Percentiles rank a stretch among this genome's conserved stretches.
Conservation (phyloP, 2,113 vertebrate species). For the Orientallactaga bullata region DNA sequence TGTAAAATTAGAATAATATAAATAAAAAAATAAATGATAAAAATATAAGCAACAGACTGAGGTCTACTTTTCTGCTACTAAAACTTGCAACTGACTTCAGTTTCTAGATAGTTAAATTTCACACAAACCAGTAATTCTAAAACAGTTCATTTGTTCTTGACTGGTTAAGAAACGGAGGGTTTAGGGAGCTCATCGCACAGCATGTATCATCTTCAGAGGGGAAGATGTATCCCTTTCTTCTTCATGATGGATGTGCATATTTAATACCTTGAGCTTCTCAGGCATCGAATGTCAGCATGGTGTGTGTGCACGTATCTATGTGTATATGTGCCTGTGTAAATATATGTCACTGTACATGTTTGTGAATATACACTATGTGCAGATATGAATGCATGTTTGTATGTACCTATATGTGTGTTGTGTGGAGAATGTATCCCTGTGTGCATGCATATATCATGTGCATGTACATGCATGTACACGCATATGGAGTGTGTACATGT, state of each 20-base stretch:
- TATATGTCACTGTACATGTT: not conserved
- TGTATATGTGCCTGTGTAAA: not conserved
- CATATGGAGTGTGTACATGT: not conserved
- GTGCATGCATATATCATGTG: not conserved
- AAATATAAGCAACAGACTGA: constrained; percentile 35
- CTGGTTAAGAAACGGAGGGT: not conserved
- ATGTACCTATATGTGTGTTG: not conserved
- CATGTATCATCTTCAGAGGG: constrained; percentile 8
- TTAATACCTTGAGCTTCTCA: not conserved
- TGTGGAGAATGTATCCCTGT: not conserved
- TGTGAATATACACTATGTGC: not conserved
- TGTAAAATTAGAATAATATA: too few relatives aligned
- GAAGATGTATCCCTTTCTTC: not conserved
- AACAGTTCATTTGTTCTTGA: constrained; percentile 21
- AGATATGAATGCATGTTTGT: not conserved
- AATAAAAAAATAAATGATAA: too few relatives aligned
- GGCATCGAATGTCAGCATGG: not conserved
- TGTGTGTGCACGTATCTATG: not conserved
- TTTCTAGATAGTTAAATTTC: constrained; percentile 33
- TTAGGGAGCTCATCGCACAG: not conserved
- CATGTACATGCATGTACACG: not conserved
- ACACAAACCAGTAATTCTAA: constrained; percentile 21
- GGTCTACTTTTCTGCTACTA: not conserved
- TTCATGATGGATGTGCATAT: not conserved
- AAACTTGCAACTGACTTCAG: constrained; percentile 16